phyloP scores from a whole-genome alignment of 2,888 invertebrate species.

The Epinotia brunnichana region DNA sequence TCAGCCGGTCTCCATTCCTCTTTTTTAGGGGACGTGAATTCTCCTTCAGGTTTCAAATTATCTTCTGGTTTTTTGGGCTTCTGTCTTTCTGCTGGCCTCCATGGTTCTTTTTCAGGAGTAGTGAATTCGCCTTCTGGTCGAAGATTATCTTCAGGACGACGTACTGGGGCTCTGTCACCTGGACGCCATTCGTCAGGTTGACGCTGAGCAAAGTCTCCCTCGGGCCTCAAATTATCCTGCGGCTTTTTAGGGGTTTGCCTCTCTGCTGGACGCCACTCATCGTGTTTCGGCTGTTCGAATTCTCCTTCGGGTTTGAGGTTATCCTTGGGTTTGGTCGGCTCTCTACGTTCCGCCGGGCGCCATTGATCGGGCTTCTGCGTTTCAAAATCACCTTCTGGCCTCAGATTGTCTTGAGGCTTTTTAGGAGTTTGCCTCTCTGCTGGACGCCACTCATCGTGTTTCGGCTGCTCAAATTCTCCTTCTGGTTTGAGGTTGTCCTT shows the following conservation, averaged over 20 bases:
- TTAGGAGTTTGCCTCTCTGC: constrained; percentile 55
- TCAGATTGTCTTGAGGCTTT: constrained; percentile 57
- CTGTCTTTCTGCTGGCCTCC: constrained; percentile 74
- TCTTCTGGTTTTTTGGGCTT: constrained; percentile 75
- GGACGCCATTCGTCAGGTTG: constrained; percentile 56
- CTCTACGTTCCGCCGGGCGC: constrained; percentile 66
- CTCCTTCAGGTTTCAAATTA: constrained; percentile 83
- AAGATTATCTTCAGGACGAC: constrained; percentile 81
- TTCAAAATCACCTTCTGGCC: constrained; percentile 68
- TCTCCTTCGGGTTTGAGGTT: constrained; percentile 82
- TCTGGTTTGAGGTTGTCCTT: constrained; percentile 65
- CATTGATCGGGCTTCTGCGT: constrained; percentile 56
- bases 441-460: constrained; percentile 59
- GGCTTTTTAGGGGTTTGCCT: constrained; percentile 59
- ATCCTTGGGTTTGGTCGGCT: constrained; percentile 69
- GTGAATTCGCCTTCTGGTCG: constrained; percentile 75
- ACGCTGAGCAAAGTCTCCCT: constrained; percentile 73
- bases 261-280: constrained; percentile 68
- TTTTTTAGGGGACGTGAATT: constrained; percentile 70
- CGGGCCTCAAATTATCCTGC: constrained; percentile 67
- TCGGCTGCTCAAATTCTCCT: constrained; percentile 66
- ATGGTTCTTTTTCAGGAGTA: constrained; percentile 74
- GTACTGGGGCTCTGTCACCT: constrained; percentile 67
- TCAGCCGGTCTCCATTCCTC: constrained; percentile 74
- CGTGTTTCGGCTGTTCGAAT: constrained; percentile 65